Base-by-base conservation (phyloP, 2,113 vertebrate genomes). In the Myotis brandtii region DNA sequence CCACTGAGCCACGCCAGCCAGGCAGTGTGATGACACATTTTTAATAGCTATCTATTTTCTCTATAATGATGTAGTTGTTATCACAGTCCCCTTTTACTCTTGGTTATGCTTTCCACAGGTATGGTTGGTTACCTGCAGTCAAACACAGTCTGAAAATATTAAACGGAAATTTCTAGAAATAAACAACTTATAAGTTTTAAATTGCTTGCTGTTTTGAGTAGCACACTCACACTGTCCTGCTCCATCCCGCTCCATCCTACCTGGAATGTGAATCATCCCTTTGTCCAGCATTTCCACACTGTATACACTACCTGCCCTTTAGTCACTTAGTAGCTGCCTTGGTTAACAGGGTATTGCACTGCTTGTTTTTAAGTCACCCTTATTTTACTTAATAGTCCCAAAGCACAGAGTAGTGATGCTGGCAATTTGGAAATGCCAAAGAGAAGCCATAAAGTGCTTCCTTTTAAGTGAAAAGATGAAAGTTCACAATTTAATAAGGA, bases 31-130 rank as follows among this genome's bases (percentile, higher is more conserved):
- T 70, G 27, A 14, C 46, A 54, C 66, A 66, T 77, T 92, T 91
- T 64, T 81, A 90, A 79, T 75, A 88, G 14, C 43, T 82, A 14
- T 67, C 48, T 95, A 17, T 89, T 82, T 85, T 89, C 69, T 77
- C 6, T 3, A 3, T 40, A 67, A 73, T 46, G 73, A 66, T 89
- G 93, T 34, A 62, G 48, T 91, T 88, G 52, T 54, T 83, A 59
- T 13, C 18, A 2, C 32, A 83, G 80, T 46, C 32, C 10, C 54
- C 27, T 64, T 62, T 83, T 83, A 7, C 20, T 43, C 59, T 4
- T 13, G 17, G 37, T 82, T 43, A 30, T 2, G 2, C 56, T 64
- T 64, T 21, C 27, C 56, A 32, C 3, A 3, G 59, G 43, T 64
- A 64, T 5, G 11, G 56, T 64, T 62, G 56, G 56, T 43, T 64